Percentiles rank a stretch among this genome's conserved stretches.
Conservation (phyloP, 2,888 invertebrate genomes). For the Acanthosepion pharaonis region DNA sequence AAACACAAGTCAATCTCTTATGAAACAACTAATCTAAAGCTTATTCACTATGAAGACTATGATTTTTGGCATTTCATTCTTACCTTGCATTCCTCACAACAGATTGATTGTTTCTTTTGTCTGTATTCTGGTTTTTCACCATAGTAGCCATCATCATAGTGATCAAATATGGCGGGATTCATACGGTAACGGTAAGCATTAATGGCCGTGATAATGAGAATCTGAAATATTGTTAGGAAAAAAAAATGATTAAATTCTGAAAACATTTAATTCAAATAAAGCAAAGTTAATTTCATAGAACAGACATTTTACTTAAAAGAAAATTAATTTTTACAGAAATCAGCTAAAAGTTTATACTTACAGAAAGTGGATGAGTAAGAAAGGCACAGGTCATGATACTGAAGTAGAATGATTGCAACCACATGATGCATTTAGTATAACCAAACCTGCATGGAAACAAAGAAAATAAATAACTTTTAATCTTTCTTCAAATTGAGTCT, state of each 20-base stretch:
- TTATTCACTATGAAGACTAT: neutral
- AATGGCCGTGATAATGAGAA: constrained; percentile 64
- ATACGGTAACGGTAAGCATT: constrained; percentile 66
- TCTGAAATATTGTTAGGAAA: constrained; percentile 58
- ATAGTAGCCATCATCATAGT: constrained; percentile 61
- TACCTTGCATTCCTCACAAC: constrained; percentile 61
- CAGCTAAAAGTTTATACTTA: constrained; percentile 55
- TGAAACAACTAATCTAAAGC: too few relatives aligned
- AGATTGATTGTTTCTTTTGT: constrained; percentile 57
- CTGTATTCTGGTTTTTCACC: constrained; percentile 58
- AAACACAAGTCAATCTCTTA: too few relatives aligned
- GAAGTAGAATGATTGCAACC: constrained; percentile 74
- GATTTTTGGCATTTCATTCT: neutral
- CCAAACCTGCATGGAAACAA: constrained; percentile 66
- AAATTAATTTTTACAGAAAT: too few relatives aligned
- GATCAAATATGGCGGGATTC: constrained; percentile 68
- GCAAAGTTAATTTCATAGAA: neutral
- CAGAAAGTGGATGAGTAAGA: constrained; percentile 72
- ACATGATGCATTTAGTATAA: constrained; percentile 66
- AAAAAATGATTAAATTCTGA: neutral
- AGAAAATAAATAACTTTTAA: neutral
- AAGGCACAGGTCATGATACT: constrained; percentile 72
- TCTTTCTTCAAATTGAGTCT: neutral
- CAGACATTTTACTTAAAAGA: neutral
- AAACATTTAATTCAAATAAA: neutral